These are phyloP conservation scores for Salarias fasciatus DNA, from an alignment of 2,797 vertebrate genomes.

Conservation along the genomic window DNA sequence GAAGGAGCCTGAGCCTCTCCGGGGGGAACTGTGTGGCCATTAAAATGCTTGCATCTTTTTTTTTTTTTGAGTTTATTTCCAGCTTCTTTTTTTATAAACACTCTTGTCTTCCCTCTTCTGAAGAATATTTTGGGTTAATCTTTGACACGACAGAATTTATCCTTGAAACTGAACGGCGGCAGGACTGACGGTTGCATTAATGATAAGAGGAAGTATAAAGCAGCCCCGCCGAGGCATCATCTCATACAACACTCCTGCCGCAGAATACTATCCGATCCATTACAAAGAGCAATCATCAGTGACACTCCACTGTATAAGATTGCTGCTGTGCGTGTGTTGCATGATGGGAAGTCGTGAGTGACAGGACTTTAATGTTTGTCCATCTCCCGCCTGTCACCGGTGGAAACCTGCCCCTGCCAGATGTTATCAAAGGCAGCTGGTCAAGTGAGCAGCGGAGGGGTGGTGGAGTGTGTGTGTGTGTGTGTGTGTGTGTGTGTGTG, in stretches of 20 bases:
- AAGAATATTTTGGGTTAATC: constrained; percentile 42
- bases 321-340: constrained; percentile 36
- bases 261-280: constrained; percentile 47
- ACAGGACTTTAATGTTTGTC: constrained; percentile 76
- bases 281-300: constrained; percentile 61
- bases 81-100: too few relatives aligned
- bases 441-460: constrained; percentile 76
- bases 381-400: constrained; percentile 72
- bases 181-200: constrained; percentile 17
- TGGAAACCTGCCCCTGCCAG: constrained; percentile 73
- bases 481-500: too few relatives aligned
- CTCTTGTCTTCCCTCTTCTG: constrained; percentile 41
- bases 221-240: constrained; percentile 30
- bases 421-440: constrained; percentile 80
- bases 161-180: constrained; percentile 8
- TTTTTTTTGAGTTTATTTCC: too few relatives aligned
- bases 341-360: constrained; percentile 70
- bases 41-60: too few relatives aligned
- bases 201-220: constrained; percentile 48
- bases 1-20: constrained; percentile 67
- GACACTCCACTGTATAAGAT: constrained; percentile 54
- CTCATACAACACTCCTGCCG: constrained; percentile 48
- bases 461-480: too few relatives aligned
- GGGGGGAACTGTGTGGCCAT: constrained; percentile 24
- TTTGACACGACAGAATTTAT: constrained; percentile 1